Base-by-base conservation (phyloP, 2,797 vertebrate genomes). In the Melanotaenia pygmaea region DNA sequence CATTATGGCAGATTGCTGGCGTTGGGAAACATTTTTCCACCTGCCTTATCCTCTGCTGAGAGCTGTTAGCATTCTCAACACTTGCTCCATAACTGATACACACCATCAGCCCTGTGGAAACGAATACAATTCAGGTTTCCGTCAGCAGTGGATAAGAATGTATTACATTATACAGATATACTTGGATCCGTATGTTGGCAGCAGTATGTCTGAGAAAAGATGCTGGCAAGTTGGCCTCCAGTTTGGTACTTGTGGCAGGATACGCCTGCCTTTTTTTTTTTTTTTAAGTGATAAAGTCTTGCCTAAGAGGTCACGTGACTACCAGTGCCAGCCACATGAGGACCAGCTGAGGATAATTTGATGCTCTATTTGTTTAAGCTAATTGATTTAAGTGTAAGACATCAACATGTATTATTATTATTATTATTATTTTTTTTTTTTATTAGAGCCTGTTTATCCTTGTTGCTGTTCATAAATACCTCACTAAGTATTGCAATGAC, bases 291-390 rank as follows among this genome's bases (percentile, higher is more conserved):
- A 34, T 58, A 32, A 24, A 58, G 68, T 67, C 13, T 66, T 22
- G 57, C 28, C 22, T 63, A 0, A 65, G 1, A 26, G 86, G 92
- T 94, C 94, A 92, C 82, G 92, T 95, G 94, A 94, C 89, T 76
- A 0, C 51, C 72, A 79, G 76, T 77, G 45, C 67, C 67, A 75
- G 82, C 86, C 95, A 94, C 95, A 96, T 94, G 96, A 97, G 91
- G 56, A 92, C 88, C 96, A 96, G 95, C 95, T 97, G 96, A 97
- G 83, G 84, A 86, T 91, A 87, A 94, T 94, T 95, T 93, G 75
- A 20, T 57, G 51, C 35, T 73, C 1, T 37, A 0, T 54, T 75
- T 61, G 69, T 72, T 59, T 80, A 65, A 45, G 53, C 68, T 64
- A 74, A 84, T 74, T 13, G n/a, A 67, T 82, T 72, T 58, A 13